Conservation (phyloP, 1,140 invertebrate genomes). For the Trichogramma pretiosum region DNA sequence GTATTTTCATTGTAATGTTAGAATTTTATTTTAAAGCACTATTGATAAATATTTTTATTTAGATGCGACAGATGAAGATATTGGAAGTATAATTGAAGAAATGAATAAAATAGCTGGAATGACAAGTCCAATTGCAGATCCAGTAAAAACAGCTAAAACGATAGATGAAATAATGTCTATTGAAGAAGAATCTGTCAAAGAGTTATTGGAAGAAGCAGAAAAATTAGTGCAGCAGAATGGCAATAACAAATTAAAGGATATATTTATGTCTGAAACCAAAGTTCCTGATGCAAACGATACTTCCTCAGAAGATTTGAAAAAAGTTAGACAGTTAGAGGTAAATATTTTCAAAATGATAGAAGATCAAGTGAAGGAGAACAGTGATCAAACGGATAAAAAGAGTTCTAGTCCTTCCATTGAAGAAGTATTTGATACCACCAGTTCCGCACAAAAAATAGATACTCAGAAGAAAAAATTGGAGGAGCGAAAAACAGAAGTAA, state of each 20-base stretch:
- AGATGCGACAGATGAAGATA: conserved; percentile 43
- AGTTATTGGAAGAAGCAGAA: conserved; percentile 39
- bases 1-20: conserved; percentile 18
- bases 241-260: conserved; percentile 31
- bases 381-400: conserved; percentile 31
- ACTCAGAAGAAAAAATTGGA: conserved; percentile 34
- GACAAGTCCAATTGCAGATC: conserved; percentile 30
- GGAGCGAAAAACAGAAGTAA: conserved; percentile 37
- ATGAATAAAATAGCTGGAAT: conserved; percentile 40
- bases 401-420: conserved; percentile 25
- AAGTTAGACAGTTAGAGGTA: conserved; percentile 34
- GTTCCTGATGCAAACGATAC: conserved; percentile 25
- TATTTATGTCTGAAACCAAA: conserved; percentile 25
- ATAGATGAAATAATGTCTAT: conserved; percentile 29
- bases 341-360: conserved; percentile 41
- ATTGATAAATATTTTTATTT: conserved; percentile 17
- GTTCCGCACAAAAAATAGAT: conserved; percentile 27
- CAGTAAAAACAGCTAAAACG: conserved; percentile 24
- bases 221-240: conserved; percentile 38
- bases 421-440: conserved; percentile 30
- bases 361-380: conserved; percentile 35
- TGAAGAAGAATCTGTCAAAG: conserved; percentile 39
- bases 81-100: conserved; percentile 41
- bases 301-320: conserved; percentile 15
- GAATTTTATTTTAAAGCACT: too few species aligned